A percentile compares a stretch with the other conserved stretches of the same genome.
Evolutionary conservation across 2,888 invertebrate genomes (phyloP).

Genomic region (Agrotis clavis): DNA sequence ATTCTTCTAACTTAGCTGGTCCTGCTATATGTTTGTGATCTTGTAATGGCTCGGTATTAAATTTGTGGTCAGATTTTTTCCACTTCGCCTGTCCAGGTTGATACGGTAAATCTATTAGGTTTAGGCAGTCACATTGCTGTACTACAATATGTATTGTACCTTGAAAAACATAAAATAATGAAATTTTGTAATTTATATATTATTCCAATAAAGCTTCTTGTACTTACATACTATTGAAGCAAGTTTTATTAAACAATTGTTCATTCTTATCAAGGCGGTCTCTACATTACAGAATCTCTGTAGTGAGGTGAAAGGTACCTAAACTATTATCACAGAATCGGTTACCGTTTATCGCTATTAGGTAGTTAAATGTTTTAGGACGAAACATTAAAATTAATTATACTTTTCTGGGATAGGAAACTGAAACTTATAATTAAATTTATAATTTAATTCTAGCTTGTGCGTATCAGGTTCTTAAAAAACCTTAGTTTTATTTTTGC

Average conservation of each 20-base stretch:
- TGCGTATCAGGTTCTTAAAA: neutral
- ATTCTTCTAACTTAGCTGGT: constrained; percentile 17
- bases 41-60: neutral
- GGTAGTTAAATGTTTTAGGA: constrained; percentile 34
- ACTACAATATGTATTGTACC: constrained; percentile 60
- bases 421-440: constrained; percentile 20
- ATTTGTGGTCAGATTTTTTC: neutral
- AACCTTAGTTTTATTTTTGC: too few relatives aligned
- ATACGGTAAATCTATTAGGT: constrained; percentile 64
- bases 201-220: neutral
- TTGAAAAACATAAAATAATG: constrained; percentile 39
- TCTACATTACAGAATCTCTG: constrained; percentile 32
- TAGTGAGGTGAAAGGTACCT: neutral
- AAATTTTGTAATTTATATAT: constrained; percentile 4
- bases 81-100: neutral
- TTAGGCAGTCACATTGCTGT: constrained; percentile 62
- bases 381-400: constrained; percentile 41
- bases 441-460: neutral
- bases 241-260: constrained; percentile 70
- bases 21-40: neutral
- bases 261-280: constrained; percentile 50
- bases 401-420: constrained; percentile 3
- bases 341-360: constrained; percentile 20
- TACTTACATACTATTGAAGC: constrained; percentile 72
- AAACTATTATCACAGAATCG: neutral